Base-by-base conservation (phyloP, 64 coral and sea anemone species). In the Porites australiensis region DNA sequence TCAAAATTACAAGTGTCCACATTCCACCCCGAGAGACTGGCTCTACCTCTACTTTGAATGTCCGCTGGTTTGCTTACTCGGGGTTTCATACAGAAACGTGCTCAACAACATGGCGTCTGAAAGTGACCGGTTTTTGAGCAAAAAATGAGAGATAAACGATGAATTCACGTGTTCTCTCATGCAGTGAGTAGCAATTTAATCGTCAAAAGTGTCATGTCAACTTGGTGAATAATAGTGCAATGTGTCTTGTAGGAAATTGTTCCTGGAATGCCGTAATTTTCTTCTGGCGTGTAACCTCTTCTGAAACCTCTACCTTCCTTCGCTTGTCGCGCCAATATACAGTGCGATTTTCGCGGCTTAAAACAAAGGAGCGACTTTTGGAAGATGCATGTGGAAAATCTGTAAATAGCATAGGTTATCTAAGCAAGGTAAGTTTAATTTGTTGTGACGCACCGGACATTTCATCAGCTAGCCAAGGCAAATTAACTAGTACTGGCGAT, bases 21-120 rank as follows among this genome's bases (percentile, higher is more conserved):
- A 76, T 0, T 51, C 48, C 13, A 18, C 6, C 47, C 73, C 14
- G 37, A 16, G 61, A 46, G 81, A 84, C 61, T 68, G 48, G 63
- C 44, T 4, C 63, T 84, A 27, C 46, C 44, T 4, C 63, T 84
- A 27, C 46, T 5, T n/a, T 6, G 46, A n/a, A 51, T 21, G 8
- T 8, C 46, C 62, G 63, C 81, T 68, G 62, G 15, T 18, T 46
- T 19, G 44, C 3, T n/a, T 1, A 51, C n/a, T 9, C 16, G 61
- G 62, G 20, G 19, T 84, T 46, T 22, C 15, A 50, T 13, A 50
- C 51, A 10, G 15, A 68, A 84, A 69, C 81, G 81, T 84, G 81
- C 81, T 13, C 58, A 85, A 95, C 23, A 91, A 95, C 23, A 91
- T 95, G 93, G 89, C 89, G 50, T 61, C 74, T 47, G 53, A 86